Percentiles rank a stretch among this genome's conserved stretches.
These are phyloP conservation scores for Zeuzera pyrina DNA, from an alignment of 2,888 invertebrate genomes.

Conservation along the genomic window DNA sequence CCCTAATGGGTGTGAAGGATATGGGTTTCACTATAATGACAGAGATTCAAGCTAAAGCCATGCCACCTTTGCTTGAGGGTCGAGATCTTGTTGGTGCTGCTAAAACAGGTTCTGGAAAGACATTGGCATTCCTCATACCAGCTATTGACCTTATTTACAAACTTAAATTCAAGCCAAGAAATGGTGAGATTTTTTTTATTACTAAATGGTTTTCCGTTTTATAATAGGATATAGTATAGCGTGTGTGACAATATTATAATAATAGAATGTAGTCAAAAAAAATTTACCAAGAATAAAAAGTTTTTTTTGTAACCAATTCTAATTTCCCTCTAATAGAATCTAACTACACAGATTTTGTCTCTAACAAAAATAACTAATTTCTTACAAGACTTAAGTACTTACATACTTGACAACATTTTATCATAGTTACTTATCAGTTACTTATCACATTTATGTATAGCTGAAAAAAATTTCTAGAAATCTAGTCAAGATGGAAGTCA, in stretches of 20 bases:
- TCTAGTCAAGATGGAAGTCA: too few relatives aligned
- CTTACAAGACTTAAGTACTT: too few relatives aligned
- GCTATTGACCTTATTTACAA: slow-evolving; percentile 94
- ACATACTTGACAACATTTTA: too few relatives aligned
- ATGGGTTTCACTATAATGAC: slow-evolving; percentile 98
- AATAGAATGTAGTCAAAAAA: not conserved
- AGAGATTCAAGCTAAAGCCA: slow-evolving; percentile 92
- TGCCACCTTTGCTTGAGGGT: slow-evolving; percentile 92
- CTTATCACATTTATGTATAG: too few relatives aligned
- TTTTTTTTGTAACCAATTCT: too few relatives aligned
- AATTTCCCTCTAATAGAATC: too few relatives aligned
- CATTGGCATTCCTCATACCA: slow-evolving; percentile 95
- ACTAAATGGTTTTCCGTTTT: not conserved
- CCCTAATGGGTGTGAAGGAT: slow-evolving; percentile 86
- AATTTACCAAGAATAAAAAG: slow-evolving; percentile 3
- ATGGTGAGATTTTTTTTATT: slow-evolving; percentile 73
- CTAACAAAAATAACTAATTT: too few relatives aligned
- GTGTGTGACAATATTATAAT: too few relatives aligned
- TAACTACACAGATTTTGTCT: too few relatives aligned
- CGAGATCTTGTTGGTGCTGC: slow-evolving; percentile 95
- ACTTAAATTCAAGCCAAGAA: slow-evolving; percentile 91
- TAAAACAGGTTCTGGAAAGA: slow-evolving; percentile 97
- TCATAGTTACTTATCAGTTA: too few relatives aligned
- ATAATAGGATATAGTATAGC: too few relatives aligned
- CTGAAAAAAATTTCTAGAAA: too few relatives aligned